Evolutionary conservation across 2,113 vertebrate genomes (phyloP).

Genomic region (Chunga burmeisteri): DNA sequence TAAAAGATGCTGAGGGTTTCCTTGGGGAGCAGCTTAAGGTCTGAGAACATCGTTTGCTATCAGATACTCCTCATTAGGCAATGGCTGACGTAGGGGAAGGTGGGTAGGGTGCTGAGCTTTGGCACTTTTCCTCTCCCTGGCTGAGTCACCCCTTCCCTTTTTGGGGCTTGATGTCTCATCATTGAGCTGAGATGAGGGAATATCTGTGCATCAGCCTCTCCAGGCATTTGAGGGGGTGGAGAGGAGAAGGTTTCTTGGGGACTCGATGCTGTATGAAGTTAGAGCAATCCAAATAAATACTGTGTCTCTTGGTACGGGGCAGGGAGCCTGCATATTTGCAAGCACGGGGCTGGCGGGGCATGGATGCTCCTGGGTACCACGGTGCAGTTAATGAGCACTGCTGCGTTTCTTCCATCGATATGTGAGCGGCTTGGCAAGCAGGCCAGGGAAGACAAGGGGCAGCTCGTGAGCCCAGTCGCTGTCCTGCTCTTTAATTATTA

Average conservation of each 20-base stretch:
- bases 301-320: not conserved
- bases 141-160: not conserved
- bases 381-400: not conserved
- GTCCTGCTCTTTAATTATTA: constrained; percentile 52
- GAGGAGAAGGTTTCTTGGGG: not conserved
- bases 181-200: not conserved
- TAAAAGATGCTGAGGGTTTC: constrained; percentile 13
- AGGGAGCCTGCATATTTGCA: not conserved
- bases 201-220: not conserved
- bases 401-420: not conserved
- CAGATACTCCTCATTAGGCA: not conserved
- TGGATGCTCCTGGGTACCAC: not conserved
- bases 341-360: not conserved
- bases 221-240: not conserved
- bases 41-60: not conserved
- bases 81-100: not conserved
- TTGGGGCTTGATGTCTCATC: not conserved
- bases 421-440: not conserved
- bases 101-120: not conserved
- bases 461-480: not conserved
- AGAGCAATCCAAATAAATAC: not conserved
- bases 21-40: constrained; percentile 6
- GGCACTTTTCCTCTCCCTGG: not conserved
- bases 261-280: not conserved
- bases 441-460: not conserved